phyloP scores from a whole-genome alignment of 2,888 invertebrate genomes.

The Amorpha juglandis region DNA sequence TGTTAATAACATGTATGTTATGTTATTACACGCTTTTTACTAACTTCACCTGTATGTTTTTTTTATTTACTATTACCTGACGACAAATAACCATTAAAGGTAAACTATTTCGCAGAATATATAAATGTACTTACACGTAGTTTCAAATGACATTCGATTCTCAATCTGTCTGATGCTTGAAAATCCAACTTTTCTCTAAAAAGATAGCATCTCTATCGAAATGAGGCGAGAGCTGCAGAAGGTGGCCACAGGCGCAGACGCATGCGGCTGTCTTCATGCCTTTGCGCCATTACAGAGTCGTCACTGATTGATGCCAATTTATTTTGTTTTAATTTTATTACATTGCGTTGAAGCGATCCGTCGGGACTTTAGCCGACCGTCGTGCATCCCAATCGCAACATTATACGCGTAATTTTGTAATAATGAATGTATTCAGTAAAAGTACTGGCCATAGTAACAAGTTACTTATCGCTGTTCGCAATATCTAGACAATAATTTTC shows the following conservation, averaged over 20 bases:
- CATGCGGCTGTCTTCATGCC: not conserved
- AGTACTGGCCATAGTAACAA: not conserved
- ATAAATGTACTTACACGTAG: too few species aligned
- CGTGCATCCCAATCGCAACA: not conserved
- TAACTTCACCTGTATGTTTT: too few species aligned
- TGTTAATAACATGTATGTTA: too few species aligned
- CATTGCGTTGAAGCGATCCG: not conserved
- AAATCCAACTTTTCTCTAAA: too few species aligned
- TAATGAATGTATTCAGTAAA: not conserved
- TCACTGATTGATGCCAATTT: not conserved
- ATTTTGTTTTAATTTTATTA: slow-evolving; percentile 3
- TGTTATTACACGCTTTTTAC: too few species aligned
- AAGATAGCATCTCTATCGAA: not conserved
- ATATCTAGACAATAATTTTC: not conserved
- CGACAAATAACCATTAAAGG: too few species aligned
- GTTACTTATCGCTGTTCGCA: not conserved
- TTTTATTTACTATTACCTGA: too few species aligned
- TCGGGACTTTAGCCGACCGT: not conserved
- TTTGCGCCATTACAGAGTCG: not conserved
- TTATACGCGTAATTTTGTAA: not conserved
- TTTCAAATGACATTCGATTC: too few species aligned
- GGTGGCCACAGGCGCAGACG: not conserved
- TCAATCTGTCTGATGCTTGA: too few species aligned
- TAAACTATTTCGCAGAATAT: too few species aligned
- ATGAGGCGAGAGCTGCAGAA: not conserved